Percentiles rank a stretch among this genome's conserved stretches.
Evolutionary conservation across 2,797 vertebrate genomes (phyloP).

Genomic region (Chromobotia macracanthus): DNA sequence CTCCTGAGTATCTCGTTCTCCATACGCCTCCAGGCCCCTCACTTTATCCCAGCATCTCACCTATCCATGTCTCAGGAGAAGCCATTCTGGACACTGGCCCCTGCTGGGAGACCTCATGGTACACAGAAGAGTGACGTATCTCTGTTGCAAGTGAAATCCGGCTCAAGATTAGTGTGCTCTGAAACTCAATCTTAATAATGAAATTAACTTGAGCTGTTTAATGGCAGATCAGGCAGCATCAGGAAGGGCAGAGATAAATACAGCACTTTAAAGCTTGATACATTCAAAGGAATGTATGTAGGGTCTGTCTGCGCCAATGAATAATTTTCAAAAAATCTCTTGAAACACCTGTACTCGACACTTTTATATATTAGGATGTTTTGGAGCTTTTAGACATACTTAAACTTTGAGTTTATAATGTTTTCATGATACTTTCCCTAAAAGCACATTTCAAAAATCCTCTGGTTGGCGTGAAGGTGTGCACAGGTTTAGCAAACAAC

Average conservation of each 20-base stretch:
- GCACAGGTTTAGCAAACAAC: no score
- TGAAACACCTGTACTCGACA: no score
- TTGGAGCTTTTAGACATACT: no score
- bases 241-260: background rate
- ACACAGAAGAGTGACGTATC: background rate
- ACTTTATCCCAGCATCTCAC: background rate
- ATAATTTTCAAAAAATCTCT: no score
- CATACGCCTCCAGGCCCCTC: background rate
- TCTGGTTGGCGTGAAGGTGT: no score
- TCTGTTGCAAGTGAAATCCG: constrained; percentile 17
- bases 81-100: background rate
- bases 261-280: no score
- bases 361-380: no score
- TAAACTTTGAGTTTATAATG: no score
- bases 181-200: constrained; percentile 44
- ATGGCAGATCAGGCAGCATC: constrained; percentile 16
- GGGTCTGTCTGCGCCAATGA: no score
- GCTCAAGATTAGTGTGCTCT: constrained; percentile 47
- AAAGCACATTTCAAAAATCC: no score
- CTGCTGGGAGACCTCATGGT: constrained; percentile 14
- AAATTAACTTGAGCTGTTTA: constrained; percentile 50
- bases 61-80: background rate
- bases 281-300: no score
- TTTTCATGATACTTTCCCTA: no score
- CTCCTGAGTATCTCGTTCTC: background rate